Base-by-base conservation (phyloP, 2,113 vertebrate genomes). In the Chloebia gouldiae region DNA sequence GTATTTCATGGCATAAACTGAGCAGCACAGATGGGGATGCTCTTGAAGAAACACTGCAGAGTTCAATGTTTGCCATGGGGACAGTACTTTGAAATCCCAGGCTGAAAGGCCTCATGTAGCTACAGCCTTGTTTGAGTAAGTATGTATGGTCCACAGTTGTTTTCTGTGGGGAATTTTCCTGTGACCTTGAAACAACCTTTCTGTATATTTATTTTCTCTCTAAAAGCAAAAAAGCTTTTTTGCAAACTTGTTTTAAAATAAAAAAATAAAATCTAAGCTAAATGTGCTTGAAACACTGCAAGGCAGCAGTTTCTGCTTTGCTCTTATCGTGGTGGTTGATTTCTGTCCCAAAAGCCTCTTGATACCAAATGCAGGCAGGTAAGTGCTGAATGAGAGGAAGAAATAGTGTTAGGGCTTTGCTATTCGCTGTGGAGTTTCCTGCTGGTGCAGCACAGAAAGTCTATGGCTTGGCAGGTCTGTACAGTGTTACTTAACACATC, bases 401-500 rank as follows among this genome's bases (percentile, higher is more conserved):
- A 68, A 76, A 47, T 5, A 56, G 33, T 24, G 54, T 35, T 56
- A 22, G 49, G 49, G 45, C n/a, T 66, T 72, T 91, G 70, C 31
- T 9, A 0, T 84, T 86, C 65, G 35, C 25, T 31, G 45, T 40
- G 73, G 72, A 79, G 66, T 15, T 90, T 85, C 72, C 72, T 15
- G 1, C 57, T 42, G 39, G 88, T 0, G 0, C 28, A 51, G 70
- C 54, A 63, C 37, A 45, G 71, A 53, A 37, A 59, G 44, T 33
- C 83, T 45, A 15, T 0, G 0, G 45, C 57, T 89, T 85, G 84
- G 86, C 84, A 80, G 63, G 33, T 82, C 93, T 97, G 94, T 9
- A 10, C 73, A 72, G 25, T 69, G 65, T 96, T 72, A 49, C 19
- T 89, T 89, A 59, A 64, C 91, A 95, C 89, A 27, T 96, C 57